Conservation (phyloP, 2,113 vertebrate genomes). For the Rhineura floridana region DNA sequence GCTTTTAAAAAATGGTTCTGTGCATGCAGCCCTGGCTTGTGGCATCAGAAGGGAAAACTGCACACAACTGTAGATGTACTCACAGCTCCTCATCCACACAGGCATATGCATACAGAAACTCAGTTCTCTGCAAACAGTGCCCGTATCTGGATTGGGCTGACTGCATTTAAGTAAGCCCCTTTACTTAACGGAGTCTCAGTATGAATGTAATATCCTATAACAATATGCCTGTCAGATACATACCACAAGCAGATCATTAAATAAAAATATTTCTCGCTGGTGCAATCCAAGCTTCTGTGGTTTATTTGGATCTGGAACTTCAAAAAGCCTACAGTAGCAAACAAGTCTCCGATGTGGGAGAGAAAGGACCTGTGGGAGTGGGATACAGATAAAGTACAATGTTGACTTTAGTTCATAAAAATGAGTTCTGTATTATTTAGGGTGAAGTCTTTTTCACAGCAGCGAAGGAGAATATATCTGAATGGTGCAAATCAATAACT, state of each 20-base stretch:
- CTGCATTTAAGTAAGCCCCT: background rate
- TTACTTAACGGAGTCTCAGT: background rate
- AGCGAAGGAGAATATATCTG: background rate
- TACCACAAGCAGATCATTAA: constrained; percentile 98
- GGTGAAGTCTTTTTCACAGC: background rate
- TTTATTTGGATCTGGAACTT: constrained; percentile 97
- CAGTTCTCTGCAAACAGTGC: background rate
- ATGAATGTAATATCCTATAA: background rate
- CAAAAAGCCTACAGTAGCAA: constrained; percentile 96
- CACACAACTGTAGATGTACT: background rate
- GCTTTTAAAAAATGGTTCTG: background rate
- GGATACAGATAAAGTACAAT: background rate
- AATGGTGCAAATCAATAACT: background rate
- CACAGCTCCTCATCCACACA: no score
- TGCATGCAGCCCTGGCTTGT: background rate
- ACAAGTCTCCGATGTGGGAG: constrained; percentile 94
- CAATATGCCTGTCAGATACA: constrained; percentile 47
- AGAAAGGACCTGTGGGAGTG: constrained; percentile 85
- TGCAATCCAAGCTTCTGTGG: constrained; percentile 95
- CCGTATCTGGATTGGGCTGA: background rate
- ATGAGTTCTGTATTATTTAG: background rate
- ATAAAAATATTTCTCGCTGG: constrained; percentile 97
- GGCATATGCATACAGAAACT: background rate
- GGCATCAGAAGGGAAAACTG: background rate
- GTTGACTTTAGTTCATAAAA: background rate